A percentile compares a stretch with the other conserved stretches of the same genome.
phyloP scores from a whole-genome alignment of 2,113 vertebrate genomes.

The Lampris megalopsis region DNA sequence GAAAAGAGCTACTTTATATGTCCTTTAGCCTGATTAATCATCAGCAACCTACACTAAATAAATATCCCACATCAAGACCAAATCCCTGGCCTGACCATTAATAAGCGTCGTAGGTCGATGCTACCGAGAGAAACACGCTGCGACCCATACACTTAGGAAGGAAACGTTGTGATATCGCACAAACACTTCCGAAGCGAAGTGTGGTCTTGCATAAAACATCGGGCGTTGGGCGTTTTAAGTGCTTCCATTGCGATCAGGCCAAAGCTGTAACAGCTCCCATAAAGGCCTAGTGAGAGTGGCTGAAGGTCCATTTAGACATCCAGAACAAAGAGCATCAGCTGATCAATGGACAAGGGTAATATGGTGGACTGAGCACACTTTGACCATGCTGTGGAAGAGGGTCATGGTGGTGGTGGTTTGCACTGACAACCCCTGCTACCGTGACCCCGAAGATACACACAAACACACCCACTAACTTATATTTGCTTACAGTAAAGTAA shows the following conservation, averaged over 20 bases:
- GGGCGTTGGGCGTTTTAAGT: slow-evolving; percentile 72
- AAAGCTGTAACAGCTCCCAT: slow-evolving; percentile 64
- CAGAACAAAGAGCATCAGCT: slow-evolving; percentile 73
- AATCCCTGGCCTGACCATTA: slow-evolving; percentile 8
- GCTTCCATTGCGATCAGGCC: slow-evolving; percentile 75
- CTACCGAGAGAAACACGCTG: not conserved
- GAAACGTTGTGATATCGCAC: slow-evolving; percentile 33
- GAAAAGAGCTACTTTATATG: not conserved
- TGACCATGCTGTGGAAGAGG: not conserved
- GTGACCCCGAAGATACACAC: not conserved
- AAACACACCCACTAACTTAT: not conserved
- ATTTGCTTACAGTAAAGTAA: too few species aligned
- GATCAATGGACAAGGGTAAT: slow-evolving; percentile 76
- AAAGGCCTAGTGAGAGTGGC: slow-evolving; percentile 65
- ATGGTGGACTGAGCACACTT: slow-evolving; percentile 64
- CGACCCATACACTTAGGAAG: slow-evolving; percentile 45
- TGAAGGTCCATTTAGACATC: slow-evolving; percentile 72
- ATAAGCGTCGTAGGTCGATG: not conserved
- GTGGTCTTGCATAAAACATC: slow-evolving; percentile 77
- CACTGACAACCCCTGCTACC: too few species aligned
- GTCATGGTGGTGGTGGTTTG: too few species aligned
- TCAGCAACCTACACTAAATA: slow-evolving; percentile 22
- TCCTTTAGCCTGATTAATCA: slow-evolving; percentile 20
- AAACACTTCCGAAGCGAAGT: slow-evolving; percentile 42
- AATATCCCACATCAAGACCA: slow-evolving; percentile 23